Evolutionary conservation across 2,113 vertebrate genomes (phyloP).

Genomic region (Amazona vittata): DNA sequence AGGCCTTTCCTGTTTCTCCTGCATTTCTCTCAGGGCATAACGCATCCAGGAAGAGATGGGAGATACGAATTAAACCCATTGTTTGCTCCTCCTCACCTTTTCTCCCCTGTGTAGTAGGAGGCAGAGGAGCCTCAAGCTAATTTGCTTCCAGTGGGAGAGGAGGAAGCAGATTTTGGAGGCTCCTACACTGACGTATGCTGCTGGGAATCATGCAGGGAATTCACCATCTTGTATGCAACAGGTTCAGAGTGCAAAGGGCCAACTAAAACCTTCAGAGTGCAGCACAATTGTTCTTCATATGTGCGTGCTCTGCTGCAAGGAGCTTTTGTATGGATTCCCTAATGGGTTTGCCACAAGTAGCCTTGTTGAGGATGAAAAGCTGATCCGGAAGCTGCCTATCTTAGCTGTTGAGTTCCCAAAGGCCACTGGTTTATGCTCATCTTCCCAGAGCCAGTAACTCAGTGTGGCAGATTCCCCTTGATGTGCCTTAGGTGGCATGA

Average conservation of each 20-base stretch:
- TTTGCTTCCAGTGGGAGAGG: background rate
- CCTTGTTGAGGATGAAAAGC: background rate
- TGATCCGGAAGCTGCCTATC: background rate
- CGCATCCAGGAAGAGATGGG: background rate
- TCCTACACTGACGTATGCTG: background rate
- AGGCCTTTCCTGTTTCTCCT: background rate
- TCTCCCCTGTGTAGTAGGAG: background rate
- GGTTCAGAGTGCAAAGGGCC: background rate
- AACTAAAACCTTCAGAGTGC: background rate
- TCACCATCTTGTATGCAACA: background rate
- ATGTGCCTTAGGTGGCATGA: background rate
- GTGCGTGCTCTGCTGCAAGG: rapidly evolving
- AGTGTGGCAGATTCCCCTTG: rapidly evolving
- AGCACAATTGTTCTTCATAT: rapidly evolving
- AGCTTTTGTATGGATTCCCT: background rate
- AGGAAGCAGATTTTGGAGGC: background rate
- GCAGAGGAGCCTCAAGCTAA: background rate
- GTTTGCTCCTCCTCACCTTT: background rate
- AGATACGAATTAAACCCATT: background rate
- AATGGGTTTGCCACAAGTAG: background rate
- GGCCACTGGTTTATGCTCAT: background rate
- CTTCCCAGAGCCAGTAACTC: background rate
- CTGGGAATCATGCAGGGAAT: background rate
- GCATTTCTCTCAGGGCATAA: background rate
- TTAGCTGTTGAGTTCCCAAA: background rate